A percentile compares a stretch with the other conserved stretches of the same genome.
These are phyloP conservation scores for Gryllus longicercus DNA, from an alignment of 2,888 invertebrate genomes.

Conservation along the genomic window DNA sequence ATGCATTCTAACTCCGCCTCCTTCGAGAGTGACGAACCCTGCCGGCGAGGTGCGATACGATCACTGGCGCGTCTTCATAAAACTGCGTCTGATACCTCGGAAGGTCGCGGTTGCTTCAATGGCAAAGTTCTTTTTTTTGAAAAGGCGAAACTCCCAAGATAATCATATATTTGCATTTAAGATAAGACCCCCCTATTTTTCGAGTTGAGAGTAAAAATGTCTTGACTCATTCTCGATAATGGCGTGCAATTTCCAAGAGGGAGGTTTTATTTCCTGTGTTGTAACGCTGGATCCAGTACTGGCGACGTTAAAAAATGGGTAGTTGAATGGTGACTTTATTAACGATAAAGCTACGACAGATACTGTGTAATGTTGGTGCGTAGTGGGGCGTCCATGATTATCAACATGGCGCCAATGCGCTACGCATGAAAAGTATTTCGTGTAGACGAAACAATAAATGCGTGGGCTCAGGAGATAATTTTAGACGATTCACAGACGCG, in stretches of 20 bases:
- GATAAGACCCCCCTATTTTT: background rate
- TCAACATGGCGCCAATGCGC: no score
- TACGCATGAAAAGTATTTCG: no score
- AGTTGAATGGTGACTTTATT: background rate
- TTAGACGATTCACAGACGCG: no score
- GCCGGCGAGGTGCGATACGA: background rate
- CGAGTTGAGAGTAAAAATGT: background rate
- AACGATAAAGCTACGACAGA: background rate
- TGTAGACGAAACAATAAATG: no score
- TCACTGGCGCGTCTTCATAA: background rate
- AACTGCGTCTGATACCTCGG: background rate
- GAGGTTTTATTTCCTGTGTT: background rate
- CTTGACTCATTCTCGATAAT: constrained; percentile 2
- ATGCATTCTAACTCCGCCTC: no score
- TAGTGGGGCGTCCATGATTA: background rate
- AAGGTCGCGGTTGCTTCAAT: background rate
- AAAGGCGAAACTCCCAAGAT: background rate
- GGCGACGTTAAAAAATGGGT: background rate
- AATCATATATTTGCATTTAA: background rate
- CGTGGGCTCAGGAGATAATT: no score
- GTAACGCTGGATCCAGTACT: background rate
- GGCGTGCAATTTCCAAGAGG: background rate
- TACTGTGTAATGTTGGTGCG: background rate
- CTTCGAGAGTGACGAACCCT: background rate
- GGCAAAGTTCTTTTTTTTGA: background rate